A percentile compares a stretch with the other conserved stretches of the same genome.
phyloP scores from a whole-genome alignment of 2,888 invertebrate genomes.

The Phlogophora meticulosa region DNA sequence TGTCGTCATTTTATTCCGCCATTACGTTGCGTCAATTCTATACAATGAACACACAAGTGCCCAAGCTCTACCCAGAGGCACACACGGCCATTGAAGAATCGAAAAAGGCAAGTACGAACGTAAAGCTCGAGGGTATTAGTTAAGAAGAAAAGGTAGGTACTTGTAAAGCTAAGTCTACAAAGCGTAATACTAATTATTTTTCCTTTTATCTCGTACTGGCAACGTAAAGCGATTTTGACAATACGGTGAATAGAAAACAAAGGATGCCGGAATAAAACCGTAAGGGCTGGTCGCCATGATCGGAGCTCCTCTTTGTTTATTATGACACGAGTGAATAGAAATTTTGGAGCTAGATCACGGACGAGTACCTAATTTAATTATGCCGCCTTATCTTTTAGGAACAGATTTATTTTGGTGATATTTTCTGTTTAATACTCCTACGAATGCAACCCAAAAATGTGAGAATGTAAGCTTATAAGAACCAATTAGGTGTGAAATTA shows the following conservation, averaged over 20 bases:
- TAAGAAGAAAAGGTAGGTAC: conserved; percentile 34
- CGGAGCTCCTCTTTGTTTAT: conserved; percentile 82
- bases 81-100: conserved; percentile 20
- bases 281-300: conserved; percentile 76
- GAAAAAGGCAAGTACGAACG: conserved; percentile 21
- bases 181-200: conserved; percentile 80
- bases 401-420: conserved; percentile 3
- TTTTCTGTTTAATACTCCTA: not conserved
- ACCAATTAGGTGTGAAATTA: too few species aligned
- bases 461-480: not conserved
- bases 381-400: conserved; percentile 10
- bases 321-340: conserved; percentile 58
- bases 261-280: conserved; percentile 80
- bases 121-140: conserved; percentile 39
- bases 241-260: conserved; percentile 80
- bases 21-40: conserved; percentile 8
- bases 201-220: conserved; percentile 79
- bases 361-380: conserved; percentile 29
- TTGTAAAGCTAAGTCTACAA: conserved; percentile 58
- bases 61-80: conserved; percentile 19
- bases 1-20: not conserved
- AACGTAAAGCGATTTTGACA: conserved; percentile 80
- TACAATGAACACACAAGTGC: conserved; percentile 17
- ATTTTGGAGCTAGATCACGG: conserved; percentile 34
- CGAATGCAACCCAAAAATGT: not conserved